Evolutionary conservation across 2,797 vertebrate genomes (phyloP).

Genomic region (Fundulus diaphanus): DNA sequence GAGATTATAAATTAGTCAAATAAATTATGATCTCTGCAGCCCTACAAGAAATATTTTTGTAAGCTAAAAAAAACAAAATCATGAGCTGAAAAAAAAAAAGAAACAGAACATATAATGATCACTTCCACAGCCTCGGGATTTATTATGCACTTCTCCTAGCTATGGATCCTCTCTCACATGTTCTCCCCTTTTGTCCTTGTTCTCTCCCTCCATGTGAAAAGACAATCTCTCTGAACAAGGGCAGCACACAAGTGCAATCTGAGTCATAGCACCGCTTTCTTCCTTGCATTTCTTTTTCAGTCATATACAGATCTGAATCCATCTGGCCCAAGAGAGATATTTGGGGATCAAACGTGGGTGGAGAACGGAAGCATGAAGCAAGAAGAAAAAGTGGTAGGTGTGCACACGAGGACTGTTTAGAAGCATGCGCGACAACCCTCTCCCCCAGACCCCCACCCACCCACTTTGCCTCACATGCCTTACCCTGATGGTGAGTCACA

Average conservation of each 20-base stretch:
- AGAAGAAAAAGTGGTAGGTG: conserved; percentile 31
- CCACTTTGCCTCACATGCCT: conserved; percentile 5
- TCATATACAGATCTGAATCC: conserved; percentile 52
- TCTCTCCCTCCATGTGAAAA: conserved; percentile 22
- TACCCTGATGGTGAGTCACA: conserved; percentile 48
- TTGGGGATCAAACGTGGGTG: conserved; percentile 52
- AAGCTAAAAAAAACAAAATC: not conserved
- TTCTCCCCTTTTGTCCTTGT: not conserved
- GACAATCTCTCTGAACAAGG: conserved; percentile 33
- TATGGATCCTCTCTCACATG: conserved; percentile 16
- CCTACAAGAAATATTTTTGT: not conserved
- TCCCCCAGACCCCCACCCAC: not conserved
- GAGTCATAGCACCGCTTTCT: conserved; percentile 51
- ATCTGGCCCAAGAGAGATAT: conserved; percentile 59
- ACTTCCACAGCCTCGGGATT: conserved; percentile 28
- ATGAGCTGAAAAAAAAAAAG: not conserved
- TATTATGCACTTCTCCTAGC: conserved; percentile 25
- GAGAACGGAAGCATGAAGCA: conserved; percentile 38
- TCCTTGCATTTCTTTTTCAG: conserved; percentile 47
- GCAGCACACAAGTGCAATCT: conserved; percentile 24
- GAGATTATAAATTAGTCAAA: not conserved
- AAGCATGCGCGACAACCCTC: conserved; percentile 31
- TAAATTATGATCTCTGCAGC: not conserved
- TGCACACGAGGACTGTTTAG: conserved; percentile 26
- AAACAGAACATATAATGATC: conserved; percentile 19